A percentile compares a stretch with the other conserved stretches of the same genome.
These are phyloP conservation scores for Smittia sp. DNA, from an alignment of 2,888 invertebrate species.

Conservation along the genomic window DNA sequence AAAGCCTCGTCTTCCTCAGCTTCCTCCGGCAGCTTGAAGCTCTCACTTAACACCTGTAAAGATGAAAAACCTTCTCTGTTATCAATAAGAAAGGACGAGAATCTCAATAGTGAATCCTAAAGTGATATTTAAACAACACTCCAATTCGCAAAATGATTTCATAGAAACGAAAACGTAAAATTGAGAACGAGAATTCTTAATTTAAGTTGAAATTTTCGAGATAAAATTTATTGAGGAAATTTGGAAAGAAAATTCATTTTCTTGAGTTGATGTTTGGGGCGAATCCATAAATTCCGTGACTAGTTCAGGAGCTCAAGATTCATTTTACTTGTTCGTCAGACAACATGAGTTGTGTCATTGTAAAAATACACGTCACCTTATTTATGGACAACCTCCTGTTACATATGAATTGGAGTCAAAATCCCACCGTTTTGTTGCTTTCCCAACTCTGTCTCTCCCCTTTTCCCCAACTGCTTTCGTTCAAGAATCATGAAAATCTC, in stretches of 20 bases:
- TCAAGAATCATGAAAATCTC: not conserved
- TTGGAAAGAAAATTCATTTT: too few relatives aligned
- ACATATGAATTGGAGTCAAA: not conserved
- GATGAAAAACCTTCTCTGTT: too few relatives aligned
- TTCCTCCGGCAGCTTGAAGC: too few relatives aligned
- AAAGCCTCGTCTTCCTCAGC: too few relatives aligned
- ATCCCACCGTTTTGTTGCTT: constrained; percentile 24
- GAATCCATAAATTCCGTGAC: too few relatives aligned
- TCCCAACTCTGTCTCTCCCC: not conserved
- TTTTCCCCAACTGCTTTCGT: not conserved
- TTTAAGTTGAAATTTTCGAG: not conserved
- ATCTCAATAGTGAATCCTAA: not conserved
- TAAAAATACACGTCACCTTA: not conserved
- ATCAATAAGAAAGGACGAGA: too few relatives aligned
- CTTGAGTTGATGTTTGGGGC: too few relatives aligned
- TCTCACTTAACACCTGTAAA: too few relatives aligned
- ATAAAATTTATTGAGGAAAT: not conserved
- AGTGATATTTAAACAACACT: constrained; percentile 5
- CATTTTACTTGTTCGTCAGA: too few relatives aligned
- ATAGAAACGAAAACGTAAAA: too few relatives aligned
- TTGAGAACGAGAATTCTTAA: not conserved
- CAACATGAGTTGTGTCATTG: too few relatives aligned
- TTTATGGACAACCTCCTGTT: not conserved
- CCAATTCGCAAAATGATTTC: not conserved
- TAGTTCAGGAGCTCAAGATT: too few relatives aligned